phyloP scores from a whole-genome alignment of 1,140 invertebrate genomes.

The Lucilia cuprina region DNA sequence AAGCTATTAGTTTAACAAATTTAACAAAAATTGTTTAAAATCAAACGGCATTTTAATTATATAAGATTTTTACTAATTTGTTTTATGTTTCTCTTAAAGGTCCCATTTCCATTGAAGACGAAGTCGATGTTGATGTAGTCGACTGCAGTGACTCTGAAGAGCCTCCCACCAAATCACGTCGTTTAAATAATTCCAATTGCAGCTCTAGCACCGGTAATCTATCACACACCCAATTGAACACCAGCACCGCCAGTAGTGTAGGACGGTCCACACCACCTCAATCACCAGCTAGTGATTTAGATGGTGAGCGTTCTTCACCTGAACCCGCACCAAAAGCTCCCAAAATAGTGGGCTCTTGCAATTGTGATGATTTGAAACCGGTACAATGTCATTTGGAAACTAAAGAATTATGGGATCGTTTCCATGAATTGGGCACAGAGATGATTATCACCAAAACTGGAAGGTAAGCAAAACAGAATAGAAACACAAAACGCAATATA shows the following conservation, averaged over 20 bases:
- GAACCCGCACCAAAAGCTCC: constrained; percentile 61
- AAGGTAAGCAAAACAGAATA: constrained; percentile 71
- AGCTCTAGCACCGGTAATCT: constrained; percentile 39
- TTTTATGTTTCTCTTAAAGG: constrained; percentile 45
- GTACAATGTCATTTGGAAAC: constrained; percentile 92
- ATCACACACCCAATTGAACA: constrained; percentile 45
- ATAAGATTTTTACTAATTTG: neutral
- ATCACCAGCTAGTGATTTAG: constrained; percentile 58
- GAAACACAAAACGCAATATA: neutral
- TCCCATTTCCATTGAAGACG: constrained; percentile 64
- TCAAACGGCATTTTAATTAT: neutral
- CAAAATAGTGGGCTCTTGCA: constrained; percentile 71
- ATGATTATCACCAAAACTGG: constrained; percentile 99
- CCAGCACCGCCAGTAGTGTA: constrained; percentile 58
- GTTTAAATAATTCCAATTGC: constrained; percentile 47
- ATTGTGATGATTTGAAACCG: constrained; percentile 82
- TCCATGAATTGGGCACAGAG: constrained; percentile 92
- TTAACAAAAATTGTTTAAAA: too few species aligned
- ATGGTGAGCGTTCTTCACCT: constrained; percentile 59
- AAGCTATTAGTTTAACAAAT: too few species aligned
- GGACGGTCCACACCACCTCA: constrained; percentile 59
- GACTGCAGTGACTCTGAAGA: constrained; percentile 65
- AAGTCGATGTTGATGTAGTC: constrained; percentile 66
- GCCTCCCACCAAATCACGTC: constrained; percentile 50
- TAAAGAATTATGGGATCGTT: constrained; percentile 93